Base-by-base conservation (phyloP, 1,140 invertebrate species). In the Drosophila setifemur region DNA sequence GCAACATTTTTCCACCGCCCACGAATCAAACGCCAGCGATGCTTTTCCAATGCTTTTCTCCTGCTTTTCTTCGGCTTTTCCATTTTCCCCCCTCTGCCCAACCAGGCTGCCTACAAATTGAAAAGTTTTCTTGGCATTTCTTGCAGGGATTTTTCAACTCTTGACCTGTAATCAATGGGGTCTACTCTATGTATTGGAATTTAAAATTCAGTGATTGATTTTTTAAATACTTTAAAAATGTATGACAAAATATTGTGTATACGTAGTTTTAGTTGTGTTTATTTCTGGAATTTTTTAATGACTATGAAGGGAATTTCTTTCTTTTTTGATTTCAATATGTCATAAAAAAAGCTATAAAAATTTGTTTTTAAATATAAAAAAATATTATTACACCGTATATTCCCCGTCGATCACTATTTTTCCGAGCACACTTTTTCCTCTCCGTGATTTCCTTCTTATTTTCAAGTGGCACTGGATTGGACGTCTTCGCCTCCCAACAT, bases 121-220 rank as follows among this genome's bases (percentile, higher is more conserved):
- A 86, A 83, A 83, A 85, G 79, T 85, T 85, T 85, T 83, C 60
- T 60, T 72, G 54, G 60, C 53, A 63, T 54, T 53, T 53, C 44
- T 63, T 45, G 54, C 53, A 18, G 26, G 43, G 60, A 66, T 49
- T 66, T n/a, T 39, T 26, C 14, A 14, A 26, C 7, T 18, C 33
- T 23, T 23, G 19, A 31, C 21, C 26, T 16, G 26, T n/a, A 44
- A 25, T 61, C 25, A 0, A 25, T 14, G 6, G n/a, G 3, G 0
- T 71, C 48, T 26, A n/a, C 71, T 60, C 52, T 2, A 23, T 23
- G 21, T 23, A 5, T 5, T 23, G 2, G 21, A 23, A 23, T 23
- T 23, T n/a, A n/a, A n/a, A n/a, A n/a, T n/a, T n/a, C n/a, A n/a
- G n/a, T n/a, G n/a, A n/a, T n/a, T n/a, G n/a, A n/a, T n/a, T n/a